A percentile compares a stretch with the other conserved stretches of the same genome.
Conservation (phyloP, 2,797 vertebrate genomes). For the Lepilemur ruficaudatus region DNA sequence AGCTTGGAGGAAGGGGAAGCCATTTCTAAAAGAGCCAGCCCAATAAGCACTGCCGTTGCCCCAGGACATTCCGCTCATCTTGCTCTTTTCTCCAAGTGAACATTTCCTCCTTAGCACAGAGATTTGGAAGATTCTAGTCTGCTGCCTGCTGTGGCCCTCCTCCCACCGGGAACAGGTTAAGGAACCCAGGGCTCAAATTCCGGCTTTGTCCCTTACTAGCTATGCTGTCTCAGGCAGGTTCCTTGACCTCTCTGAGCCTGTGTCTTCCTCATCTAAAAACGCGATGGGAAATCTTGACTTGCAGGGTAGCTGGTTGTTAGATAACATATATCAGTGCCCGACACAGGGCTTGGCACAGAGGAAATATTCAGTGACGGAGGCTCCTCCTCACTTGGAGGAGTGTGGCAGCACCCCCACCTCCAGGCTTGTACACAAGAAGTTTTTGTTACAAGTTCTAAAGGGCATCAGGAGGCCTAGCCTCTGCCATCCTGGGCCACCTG, state of each 20-base stretch:
- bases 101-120: not conserved
- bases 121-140: not conserved
- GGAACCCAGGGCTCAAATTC: not conserved
- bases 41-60: rapidly evolving
- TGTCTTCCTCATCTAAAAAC: not conserved
- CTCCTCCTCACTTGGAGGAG: not conserved
- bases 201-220: not conserved
- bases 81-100: not conserved
- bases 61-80: not conserved
- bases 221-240: not conserved
- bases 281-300: not conserved
- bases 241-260: not conserved
- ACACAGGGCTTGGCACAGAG: not conserved
- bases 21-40: not conserved
- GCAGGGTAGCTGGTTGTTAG: not conserved
- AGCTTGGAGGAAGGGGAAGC: not conserved
- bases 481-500: not conserved
- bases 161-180: not conserved
- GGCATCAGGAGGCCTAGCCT: not conserved
- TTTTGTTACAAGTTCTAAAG: not conserved
- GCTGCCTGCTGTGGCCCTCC: not conserved
- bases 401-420: not conserved
- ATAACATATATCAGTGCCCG: not conserved
- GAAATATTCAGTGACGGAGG: not conserved
- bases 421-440: not conserved